Evolutionary conservation across 2,888 invertebrate species (phyloP), one percentile per base, ranked within the genome.

Genomic region (Melanotus villosus): DNA sequence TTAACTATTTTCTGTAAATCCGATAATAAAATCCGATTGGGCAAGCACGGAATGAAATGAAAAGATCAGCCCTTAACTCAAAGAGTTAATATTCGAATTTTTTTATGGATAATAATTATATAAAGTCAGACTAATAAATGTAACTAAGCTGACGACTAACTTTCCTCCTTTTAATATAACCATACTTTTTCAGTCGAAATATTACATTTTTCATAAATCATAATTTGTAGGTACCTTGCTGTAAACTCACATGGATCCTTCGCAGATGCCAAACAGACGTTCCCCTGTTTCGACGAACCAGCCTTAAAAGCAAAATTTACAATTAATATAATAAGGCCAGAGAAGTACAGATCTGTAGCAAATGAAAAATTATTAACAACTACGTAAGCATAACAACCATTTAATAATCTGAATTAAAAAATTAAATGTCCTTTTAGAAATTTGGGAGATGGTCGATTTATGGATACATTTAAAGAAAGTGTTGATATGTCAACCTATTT

Each of bases 401-500:
- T 5, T 10, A 2, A n/a, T n/a, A n/a, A n/a, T n/a, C n/a, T n/a
- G n/a, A n/a, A n/a, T n/a, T 41, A 12, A n/a, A 1, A 41, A 14
- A 32, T 1, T 10, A 2, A 10, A 1, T 32, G 6, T 1, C 1
- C 32, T 32, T 1, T 32, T 32, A 65, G 65, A 16, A n/a, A 65
- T 47, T 34, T 65, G 34, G 65, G 57, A 32, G 47, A 45, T n/a
- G 60, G 16, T 19, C 18, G 30, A 3, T 52, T 60, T 18, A 5
- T 26, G 34, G 95, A 96, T 79, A 89, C 91, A 75, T 95, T 91
- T 80, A 87, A 91, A 6, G 90, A 90, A 77, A 92, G 94, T 0
- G 85, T 94, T 0, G 92, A 92, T n/a, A 96, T 96, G 95, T 94
- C 93, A 12, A 94, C 95, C 0, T 96, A 96, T 79, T 85, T 96